These are phyloP conservation scores for Spodoptera littoralis DNA, from an alignment of 2,888 invertebrate genomes.

Conservation along the genomic window DNA sequence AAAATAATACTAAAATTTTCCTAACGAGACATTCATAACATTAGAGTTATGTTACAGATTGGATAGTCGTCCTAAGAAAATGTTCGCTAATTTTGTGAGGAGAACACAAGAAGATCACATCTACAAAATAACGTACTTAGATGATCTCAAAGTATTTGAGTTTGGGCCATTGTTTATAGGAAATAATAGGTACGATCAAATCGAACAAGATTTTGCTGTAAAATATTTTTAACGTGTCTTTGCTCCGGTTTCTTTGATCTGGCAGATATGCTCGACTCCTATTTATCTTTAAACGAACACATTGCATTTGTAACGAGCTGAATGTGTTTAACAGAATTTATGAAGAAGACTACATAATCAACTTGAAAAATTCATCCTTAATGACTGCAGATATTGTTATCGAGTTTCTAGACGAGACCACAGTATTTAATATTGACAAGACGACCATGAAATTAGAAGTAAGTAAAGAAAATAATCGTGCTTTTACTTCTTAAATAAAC, in stretches of 20 bases:
- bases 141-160: slow-evolving; percentile 81
- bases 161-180: slow-evolving; percentile 85
- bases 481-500: too few species aligned
- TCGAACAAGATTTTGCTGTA: neutral
- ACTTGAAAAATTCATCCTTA: slow-evolving; percentile 87
- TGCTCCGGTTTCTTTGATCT: too few species aligned
- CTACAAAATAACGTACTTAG: slow-evolving; percentile 81
- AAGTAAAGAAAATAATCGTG: slow-evolving; percentile 8
- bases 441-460: slow-evolving; percentile 75
- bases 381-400: slow-evolving; percentile 84
- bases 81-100: slow-evolving; percentile 82
- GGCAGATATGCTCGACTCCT: too few species aligned
- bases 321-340: slow-evolving; percentile 74
- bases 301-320: too few species aligned
- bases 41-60: slow-evolving; percentile 67
- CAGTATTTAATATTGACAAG: slow-evolving; percentile 83
- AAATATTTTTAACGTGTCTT: too few species aligned
- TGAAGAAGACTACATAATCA: slow-evolving; percentile 82
- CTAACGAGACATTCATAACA: neutral
- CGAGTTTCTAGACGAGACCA: slow-evolving; percentile 78
- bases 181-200: slow-evolving; percentile 65
- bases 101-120: slow-evolving; percentile 76
- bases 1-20: too few species aligned
- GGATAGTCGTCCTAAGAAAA: slow-evolving; percentile 84
- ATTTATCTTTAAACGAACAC: too few species aligned